phyloP scores from a whole-genome alignment of 2,113 vertebrate genomes.

The Mus spicilegus region DNA sequence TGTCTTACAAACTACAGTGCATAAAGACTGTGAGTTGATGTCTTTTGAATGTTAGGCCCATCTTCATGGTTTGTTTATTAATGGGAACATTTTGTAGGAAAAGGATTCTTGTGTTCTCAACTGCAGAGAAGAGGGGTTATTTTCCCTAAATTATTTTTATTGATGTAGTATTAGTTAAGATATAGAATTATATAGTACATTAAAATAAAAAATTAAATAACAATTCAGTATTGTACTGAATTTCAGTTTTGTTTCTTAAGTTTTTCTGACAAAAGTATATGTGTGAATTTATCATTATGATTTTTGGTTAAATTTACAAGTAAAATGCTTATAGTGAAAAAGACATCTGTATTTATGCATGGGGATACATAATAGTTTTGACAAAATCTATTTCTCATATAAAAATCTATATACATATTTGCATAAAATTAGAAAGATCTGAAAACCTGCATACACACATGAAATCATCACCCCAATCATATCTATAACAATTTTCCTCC shows the following conservation, averaged over 20 bases:
- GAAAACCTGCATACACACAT: neutral
- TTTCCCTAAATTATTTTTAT: neutral
- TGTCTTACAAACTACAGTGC: neutral
- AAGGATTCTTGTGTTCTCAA: neutral
- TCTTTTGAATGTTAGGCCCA: neutral
- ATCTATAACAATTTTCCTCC: neutral
- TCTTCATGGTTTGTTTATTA: conserved; percentile 26
- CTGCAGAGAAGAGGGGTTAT: neutral
- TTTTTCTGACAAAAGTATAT: neutral
- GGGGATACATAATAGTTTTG: neutral
- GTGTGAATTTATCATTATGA: neutral
- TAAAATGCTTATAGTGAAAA: neutral
- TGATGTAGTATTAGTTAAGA: neutral
- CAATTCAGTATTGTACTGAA: neutral
- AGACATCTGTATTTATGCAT: neutral
- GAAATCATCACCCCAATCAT: neutral
- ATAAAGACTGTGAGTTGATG: conserved; percentile 14
- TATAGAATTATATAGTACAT: neutral
- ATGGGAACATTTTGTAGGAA: neutral
- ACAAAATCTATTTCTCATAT: neutral
- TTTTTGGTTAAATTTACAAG: neutral
- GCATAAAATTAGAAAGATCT: neutral
- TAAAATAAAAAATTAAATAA: conserved; percentile 46
- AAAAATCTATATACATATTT: neutral
- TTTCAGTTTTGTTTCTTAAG: conserved; percentile 30